Evolutionary conservation across 2,113 vertebrate species (phyloP).

Genomic region (Hypomesus transpacificus): DNA sequence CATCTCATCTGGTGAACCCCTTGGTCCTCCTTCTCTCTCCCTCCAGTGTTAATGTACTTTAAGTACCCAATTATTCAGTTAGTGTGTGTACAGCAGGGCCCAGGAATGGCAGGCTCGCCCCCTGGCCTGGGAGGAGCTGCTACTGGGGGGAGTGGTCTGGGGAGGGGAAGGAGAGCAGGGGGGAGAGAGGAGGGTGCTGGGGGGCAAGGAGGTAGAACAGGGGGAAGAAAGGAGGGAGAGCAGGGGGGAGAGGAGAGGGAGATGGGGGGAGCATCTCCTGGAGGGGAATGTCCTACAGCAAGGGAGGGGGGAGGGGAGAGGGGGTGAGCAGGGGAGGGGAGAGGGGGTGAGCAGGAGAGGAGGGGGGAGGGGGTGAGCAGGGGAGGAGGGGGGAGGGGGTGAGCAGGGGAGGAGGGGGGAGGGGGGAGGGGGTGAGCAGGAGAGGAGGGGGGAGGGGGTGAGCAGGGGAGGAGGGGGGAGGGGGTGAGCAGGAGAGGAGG

Average conservation of each 20-base stretch:
- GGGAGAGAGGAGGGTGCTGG: too few relatives aligned
- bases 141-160: too few relatives aligned
- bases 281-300: constrained; percentile 3
- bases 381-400: constrained; percentile 38
- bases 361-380: too few relatives aligned
- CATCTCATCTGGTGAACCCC: constrained; percentile 29
- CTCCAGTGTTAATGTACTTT: constrained; percentile 55
- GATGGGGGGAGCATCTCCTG: constrained; percentile 21
- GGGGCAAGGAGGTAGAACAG: too few relatives aligned
- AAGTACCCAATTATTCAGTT: constrained; percentile 52
- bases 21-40: constrained; percentile 34
- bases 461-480: constrained; percentile 20
- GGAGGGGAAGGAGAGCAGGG: too few relatives aligned
- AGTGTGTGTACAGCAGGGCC: constrained; percentile 27
- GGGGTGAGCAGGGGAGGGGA: constrained; percentile 36
- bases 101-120: constrained; percentile 5
- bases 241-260: neutral
- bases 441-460: constrained; percentile 41
- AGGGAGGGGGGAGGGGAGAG: constrained; percentile 38
- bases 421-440: constrained; percentile 52
- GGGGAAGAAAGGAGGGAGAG: too few relatives aligned
- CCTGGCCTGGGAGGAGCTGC: too few relatives aligned
- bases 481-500: constrained; percentile 35
- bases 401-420: constrained; percentile 10
- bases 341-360: too few relatives aligned